phyloP scores from a whole-genome alignment of 2,113 vertebrate genomes.

The Dolichotis patagonum region DNA sequence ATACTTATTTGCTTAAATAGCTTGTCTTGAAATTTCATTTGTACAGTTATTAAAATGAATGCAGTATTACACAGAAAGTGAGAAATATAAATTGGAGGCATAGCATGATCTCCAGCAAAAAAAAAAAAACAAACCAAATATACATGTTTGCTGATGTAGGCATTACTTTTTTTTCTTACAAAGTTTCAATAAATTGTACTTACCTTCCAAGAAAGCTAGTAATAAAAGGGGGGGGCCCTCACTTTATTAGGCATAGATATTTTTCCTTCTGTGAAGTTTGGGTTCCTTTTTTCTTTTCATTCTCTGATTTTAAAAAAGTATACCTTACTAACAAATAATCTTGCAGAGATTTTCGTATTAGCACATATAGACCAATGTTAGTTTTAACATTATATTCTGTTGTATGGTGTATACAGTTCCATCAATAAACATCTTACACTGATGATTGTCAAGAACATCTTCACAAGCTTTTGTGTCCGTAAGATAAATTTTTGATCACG shows the following conservation, averaged over 20 bases:
- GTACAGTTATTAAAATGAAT: constrained; percentile 13
- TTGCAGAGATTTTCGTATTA: constrained; percentile 22
- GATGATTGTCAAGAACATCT: not conserved
- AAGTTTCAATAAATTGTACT: not conserved
- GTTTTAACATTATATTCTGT: not conserved
- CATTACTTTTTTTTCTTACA: not conserved
- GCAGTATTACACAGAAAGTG: not conserved
- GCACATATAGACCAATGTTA: not conserved
- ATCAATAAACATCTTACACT: not conserved
- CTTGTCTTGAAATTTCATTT: constrained; percentile 32
- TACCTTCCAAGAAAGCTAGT: not conserved
- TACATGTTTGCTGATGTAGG: not conserved
- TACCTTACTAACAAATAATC: not conserved
- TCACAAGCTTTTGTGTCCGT: not conserved
- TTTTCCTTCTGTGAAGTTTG: not conserved
- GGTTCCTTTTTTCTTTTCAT: constrained; percentile 1
- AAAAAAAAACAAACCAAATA: not conserved
- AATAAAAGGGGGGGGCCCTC: too few species aligned
- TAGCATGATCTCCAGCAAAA: not conserved
- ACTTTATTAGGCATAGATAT: not conserved
- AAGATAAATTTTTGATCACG: constrained; percentile 39
- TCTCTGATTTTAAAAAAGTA: constrained; percentile 10
- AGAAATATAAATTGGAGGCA: not conserved
- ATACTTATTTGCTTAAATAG: not conserved
- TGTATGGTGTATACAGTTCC: not conserved